Percentiles rank a stretch among this genome's conserved stretches.
phyloP scores from a whole-genome alignment of 2,113 vertebrate species.

The Typhlomys cinereus region DNA sequence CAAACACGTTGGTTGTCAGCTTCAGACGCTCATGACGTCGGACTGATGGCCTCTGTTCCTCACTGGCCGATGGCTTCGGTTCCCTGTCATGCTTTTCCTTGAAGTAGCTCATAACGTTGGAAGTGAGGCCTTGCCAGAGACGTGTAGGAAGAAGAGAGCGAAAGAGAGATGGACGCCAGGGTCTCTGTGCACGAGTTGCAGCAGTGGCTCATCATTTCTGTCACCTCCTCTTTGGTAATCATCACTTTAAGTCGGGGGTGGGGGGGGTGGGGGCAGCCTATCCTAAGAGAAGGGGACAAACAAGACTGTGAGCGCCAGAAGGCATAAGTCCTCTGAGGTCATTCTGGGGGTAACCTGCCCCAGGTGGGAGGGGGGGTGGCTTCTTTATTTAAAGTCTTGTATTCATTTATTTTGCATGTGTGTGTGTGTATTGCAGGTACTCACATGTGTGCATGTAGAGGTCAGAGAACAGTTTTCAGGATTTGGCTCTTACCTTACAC shows the following conservation, averaged over 20 bases:
- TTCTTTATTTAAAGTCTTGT: neutral
- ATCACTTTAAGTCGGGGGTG: neutral
- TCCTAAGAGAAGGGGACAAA: neutral
- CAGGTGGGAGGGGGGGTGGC: too few species aligned
- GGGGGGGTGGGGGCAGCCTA: accelerated
- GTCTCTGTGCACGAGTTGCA: neutral
- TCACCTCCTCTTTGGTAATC: neutral
- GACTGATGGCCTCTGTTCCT: neutral
- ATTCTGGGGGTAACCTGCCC: neutral
- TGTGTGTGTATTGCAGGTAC: too few species aligned
- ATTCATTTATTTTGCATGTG: too few species aligned
- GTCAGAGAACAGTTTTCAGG: too few species aligned
- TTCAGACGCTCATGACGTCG: neutral
- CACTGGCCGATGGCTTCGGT: neutral
- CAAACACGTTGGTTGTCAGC: neutral
- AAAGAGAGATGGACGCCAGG: neutral
- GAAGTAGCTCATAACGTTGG: neutral
- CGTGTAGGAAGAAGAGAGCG: neutral
- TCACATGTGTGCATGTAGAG: too few species aligned
- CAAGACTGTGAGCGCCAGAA: neutral
- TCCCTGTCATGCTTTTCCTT: neutral
- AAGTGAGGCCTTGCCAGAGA: neutral
- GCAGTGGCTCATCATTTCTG: neutral
- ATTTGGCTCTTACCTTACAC: too few species aligned
- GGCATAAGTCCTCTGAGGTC: neutral